Evolutionary conservation across 2,888 invertebrate genomes (phyloP), one percentile per base, ranked within the genome.

Genomic region (Eupithecia dodoneata): DNA sequence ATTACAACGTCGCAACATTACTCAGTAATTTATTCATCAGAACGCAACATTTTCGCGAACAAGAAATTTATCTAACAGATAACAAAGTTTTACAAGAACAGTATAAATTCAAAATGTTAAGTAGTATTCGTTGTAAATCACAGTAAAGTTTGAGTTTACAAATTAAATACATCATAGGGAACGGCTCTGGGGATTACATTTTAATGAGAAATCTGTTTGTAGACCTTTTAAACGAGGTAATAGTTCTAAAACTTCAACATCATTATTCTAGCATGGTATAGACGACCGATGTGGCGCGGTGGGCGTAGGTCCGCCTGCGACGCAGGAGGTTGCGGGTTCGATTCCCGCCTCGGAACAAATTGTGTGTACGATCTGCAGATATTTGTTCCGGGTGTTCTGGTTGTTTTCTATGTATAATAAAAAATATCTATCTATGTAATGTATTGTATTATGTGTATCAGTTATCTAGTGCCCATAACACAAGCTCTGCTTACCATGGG

Each of bases 61-160:
- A 76, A 73, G 76, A 72, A 81, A 78, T 82, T 80, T 82, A 81
- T 82, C 76, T 79, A 73, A 47, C 75, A 81, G 78, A 81, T 81
- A 81, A 80, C 79, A 78, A 84, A 84, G 83, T 84, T 76, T 77
- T 74, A 77, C 74, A 76, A 82, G 84, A 83, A 81, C 82, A 83
- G 80, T 81, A 76, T 82, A 83, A 83, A 82, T 83, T 87, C 82
- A 87, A 70, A 87, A 87, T 86, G 87, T 88, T 87, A 84, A 81
- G 77, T 83, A 83, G 82, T 81, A 85, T 84, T 84, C 82, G 83
- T 84, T 85, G 83, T 86, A 84, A 86, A 85, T 84, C 83, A 80
- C 75, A 80, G 81, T 75, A 74, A 83, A 85, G 83, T 87, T 85
- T 77, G 81, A 83, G 83, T 86, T 87, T 80, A 80, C 83, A 85